phyloP scores from a whole-genome alignment of 1,140 invertebrate genomes.

The Hypothenemus hampei region DNA sequence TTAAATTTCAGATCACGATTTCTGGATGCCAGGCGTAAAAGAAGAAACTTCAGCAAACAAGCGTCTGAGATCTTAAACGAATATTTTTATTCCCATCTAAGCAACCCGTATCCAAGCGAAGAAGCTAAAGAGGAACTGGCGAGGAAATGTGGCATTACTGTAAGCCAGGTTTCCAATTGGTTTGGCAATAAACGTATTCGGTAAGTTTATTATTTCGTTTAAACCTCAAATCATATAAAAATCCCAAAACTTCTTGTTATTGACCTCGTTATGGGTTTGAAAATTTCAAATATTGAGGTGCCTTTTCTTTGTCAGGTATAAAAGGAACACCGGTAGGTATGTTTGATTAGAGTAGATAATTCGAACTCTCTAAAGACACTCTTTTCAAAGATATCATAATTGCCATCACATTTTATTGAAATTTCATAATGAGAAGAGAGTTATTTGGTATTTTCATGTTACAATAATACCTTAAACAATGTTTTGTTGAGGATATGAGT shows the following conservation, averaged over 20 bases:
- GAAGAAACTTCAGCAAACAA: constrained; percentile 99
- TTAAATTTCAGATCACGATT: constrained; percentile 62
- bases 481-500: no score
- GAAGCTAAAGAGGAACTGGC: constrained; percentile 99
- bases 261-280: background rate
- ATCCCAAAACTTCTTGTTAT: no score
- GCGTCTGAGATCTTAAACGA: constrained; percentile 99
- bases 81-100: constrained; percentile 99
- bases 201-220: no score
- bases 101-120: constrained; percentile 99
- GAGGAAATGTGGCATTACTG: constrained; percentile 98
- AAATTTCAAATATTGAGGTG: constrained; percentile 13
- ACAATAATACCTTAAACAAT: no score
- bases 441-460: no score
- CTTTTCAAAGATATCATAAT: no score
- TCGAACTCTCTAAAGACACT: constrained; percentile 27
- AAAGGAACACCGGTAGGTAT: constrained; percentile 26
- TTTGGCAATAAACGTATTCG: constrained; percentile 99
- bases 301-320: constrained; percentile 25
- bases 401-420: no score
- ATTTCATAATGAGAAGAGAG: no score
- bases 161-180: constrained; percentile 97
- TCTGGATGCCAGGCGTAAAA: constrained; percentile 95
- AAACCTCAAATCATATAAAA: no score
- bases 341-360: constrained; percentile 19